Base-by-base conservation (phyloP, 2,888 invertebrate genomes). In the Microplitis manilae region DNA sequence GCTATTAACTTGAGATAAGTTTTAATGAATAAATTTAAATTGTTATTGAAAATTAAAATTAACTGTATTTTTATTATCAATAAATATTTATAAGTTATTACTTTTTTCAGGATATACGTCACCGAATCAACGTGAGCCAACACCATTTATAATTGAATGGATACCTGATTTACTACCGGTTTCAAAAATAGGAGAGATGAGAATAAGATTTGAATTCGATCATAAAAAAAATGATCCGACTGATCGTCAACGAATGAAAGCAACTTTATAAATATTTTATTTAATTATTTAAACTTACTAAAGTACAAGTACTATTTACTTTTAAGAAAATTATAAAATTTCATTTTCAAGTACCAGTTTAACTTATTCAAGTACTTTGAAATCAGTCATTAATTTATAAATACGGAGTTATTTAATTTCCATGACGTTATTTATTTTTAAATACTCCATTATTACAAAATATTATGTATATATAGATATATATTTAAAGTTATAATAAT, bases 131-230 rank as follows among this genome's bases (percentile, higher is more conserved):
- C 90, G 91, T 76, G 92, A 94, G 70, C 93, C 92, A 79, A 93
- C 92, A 75, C 94, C 93, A 17, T 93, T 96, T 85, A 90, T 93
- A 40, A 93, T 96, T 65, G 94, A 95, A 86, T 96, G 96, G 96
- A 93, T 94, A 77, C 95, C 95, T 0, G 93, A 94, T 85, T 92
- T 95, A 75, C 90, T 94, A 73, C 94, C 94, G 6, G 90, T 92
- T 80, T 93, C 94, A 59, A 92, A 93, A 83, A 93, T 95, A 80
- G 96, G 96, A 6, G 94, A 95, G 86, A 90, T 96, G 77, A 91
- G 93, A 79, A 91, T 96, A 75, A 92, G 93, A 81, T 95, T 95
- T 87, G 93, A 94, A 86, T 93, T 94, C 86, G 94, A 94, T 65
- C 94, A 93, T 85, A 92, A 91, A 85, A 92, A 92, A 84, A 92